These are phyloP conservation scores for Trinorchestia longiramus DNA, from an alignment of 1,140 invertebrate species.

Conservation along the genomic window DNA sequence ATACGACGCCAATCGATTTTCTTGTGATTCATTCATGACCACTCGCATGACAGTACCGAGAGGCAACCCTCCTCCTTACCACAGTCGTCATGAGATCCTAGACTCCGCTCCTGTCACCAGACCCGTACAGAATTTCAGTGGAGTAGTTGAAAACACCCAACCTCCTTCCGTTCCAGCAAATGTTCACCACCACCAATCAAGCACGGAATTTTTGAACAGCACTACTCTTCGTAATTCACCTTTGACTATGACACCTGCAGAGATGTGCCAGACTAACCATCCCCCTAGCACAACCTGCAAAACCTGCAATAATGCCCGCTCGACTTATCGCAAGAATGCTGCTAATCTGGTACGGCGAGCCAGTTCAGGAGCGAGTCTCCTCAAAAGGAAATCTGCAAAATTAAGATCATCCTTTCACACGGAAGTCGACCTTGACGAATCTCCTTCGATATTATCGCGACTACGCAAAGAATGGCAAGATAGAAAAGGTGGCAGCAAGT, in stretches of 20 bases:
- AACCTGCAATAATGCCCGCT: slow-evolving; percentile 30
- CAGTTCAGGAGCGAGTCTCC: slow-evolving; percentile 21
- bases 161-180: background rate
- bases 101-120: background rate
- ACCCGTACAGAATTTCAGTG: background rate
- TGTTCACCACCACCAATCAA: background rate
- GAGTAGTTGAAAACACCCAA: background rate
- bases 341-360: slow-evolving; percentile 22
- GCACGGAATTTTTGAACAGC: background rate
- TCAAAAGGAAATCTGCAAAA: slow-evolving; percentile 37
- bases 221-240: background rate
- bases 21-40: background rate
- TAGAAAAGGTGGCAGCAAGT: slow-evolving; percentile 38
- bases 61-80: slow-evolving; percentile 38
- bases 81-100: slow-evolving; percentile 26
- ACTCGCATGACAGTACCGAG: background rate
- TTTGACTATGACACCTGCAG: slow-evolving; percentile 13
- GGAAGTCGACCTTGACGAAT: slow-evolving; percentile 36
- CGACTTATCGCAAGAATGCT: slow-evolving; percentile 29
- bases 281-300: slow-evolving; percentile 6
- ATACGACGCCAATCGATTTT: background rate
- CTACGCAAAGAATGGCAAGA: slow-evolving; percentile 41
- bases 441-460: slow-evolving; percentile 20
- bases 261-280: slow-evolving; percentile 13
- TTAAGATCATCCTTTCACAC: slow-evolving; percentile 32